These are phyloP conservation scores for Cantharis nigra DNA, from an alignment of 2,888 invertebrate genomes.

Conservation along the genomic window DNA sequence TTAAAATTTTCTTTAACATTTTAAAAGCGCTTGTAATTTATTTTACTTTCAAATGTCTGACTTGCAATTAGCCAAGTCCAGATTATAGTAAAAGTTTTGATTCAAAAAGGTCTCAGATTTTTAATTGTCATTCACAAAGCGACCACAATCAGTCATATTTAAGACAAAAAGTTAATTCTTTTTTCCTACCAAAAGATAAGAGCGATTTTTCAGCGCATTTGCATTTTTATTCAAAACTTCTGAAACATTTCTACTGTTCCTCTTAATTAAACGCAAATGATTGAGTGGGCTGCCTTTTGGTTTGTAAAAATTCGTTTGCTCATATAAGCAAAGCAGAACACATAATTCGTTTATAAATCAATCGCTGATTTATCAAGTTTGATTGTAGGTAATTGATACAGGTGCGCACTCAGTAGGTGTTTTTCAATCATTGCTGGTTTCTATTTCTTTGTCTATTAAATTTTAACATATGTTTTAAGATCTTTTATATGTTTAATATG, in stretches of 20 bases:
- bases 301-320: not conserved
- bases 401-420: constrained; percentile 15
- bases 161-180: constrained; percentile 39
- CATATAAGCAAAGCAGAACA: not conserved
- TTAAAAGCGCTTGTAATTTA: constrained; percentile 29
- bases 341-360: constrained; percentile 1
- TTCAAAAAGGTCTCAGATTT: constrained; percentile 38
- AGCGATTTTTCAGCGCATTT: constrained; percentile 40
- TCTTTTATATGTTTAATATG: not conserved
- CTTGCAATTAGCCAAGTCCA: constrained; percentile 28
- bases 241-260: constrained; percentile 5
- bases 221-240: constrained; percentile 38
- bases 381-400: constrained; percentile 22
- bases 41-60: constrained; percentile 29
- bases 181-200: constrained; percentile 35
- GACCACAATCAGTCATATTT: constrained; percentile 41
- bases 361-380: constrained; percentile 16
- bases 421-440: not conserved
- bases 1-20: constrained; percentile 26
- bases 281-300: not conserved
- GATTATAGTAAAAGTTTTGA: constrained; percentile 23
- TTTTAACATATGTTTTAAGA: not conserved
- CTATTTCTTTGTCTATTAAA: not conserved
- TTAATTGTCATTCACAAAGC: constrained; percentile 46
- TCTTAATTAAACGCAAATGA: not conserved